Percentiles rank a stretch among this genome's conserved stretches.
phyloP scores from a whole-genome alignment of 2,888 invertebrate genomes.

The Eupsilia transversa region DNA sequence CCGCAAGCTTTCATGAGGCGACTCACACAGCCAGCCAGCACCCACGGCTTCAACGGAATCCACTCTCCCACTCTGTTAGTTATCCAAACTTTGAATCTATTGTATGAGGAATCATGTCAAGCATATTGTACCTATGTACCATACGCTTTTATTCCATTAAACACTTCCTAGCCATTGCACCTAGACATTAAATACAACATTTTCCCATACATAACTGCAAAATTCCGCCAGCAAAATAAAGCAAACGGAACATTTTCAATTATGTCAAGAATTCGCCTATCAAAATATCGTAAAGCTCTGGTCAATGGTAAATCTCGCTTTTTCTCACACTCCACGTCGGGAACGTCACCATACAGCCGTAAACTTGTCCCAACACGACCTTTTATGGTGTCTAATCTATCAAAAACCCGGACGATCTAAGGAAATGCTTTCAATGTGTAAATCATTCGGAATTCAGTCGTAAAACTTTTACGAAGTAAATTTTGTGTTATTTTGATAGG shows the following conservation, averaged over 20 bases:
- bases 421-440: conserved; percentile 57
- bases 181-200: not conserved
- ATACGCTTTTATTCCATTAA: not conserved
- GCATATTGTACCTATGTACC: not conserved
- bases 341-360: conserved; percentile 44
- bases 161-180: not conserved
- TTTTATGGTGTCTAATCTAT: conserved; percentile 63
- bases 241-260: conserved; percentile 52
- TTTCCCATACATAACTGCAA: conserved; percentile 11
- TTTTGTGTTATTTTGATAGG: conserved; percentile 29
- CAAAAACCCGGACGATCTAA: conserved; percentile 59
- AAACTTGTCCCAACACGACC: conserved; percentile 52
- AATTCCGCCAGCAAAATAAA: conserved; percentile 25
- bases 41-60: too few relatives aligned
- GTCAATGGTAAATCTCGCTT: conserved; percentile 24
- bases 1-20: too few relatives aligned
- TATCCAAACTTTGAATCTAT: not conserved
- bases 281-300: conserved; percentile 55
- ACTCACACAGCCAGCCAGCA: too few relatives aligned
- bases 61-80: too few relatives aligned
- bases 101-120: not conserved
- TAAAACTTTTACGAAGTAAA: conserved; percentile 52
- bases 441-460: conserved; percentile 51
- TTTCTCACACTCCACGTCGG: conserved; percentile 58
- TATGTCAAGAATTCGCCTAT: conserved; percentile 59